Evolutionary conservation across 2,797 vertebrate species (phyloP).

Genomic region (Anniella stebbinsi): DNA sequence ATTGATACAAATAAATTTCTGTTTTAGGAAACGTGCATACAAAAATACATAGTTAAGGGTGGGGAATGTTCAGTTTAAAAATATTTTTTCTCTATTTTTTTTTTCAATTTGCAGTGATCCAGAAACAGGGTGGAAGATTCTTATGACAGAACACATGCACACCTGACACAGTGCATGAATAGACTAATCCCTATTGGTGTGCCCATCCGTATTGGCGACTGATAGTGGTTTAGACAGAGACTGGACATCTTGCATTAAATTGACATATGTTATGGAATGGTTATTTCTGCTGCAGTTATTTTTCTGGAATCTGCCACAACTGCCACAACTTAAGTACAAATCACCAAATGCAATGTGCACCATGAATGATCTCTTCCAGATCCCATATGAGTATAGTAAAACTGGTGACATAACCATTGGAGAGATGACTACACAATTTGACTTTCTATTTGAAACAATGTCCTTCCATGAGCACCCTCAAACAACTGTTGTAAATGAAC

Average conservation of each 20-base stretch:
- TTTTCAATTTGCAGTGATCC: neutral
- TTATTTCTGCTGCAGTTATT: neutral
- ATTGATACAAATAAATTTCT: too few relatives aligned
- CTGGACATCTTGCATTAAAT: too few relatives aligned
- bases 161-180: neutral
- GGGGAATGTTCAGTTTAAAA: neutral
- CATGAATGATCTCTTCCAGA: neutral
- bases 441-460: neutral
- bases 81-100: neutral
- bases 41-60: too few relatives aligned
- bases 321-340: too few relatives aligned
- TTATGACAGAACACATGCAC: neutral
- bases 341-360: neutral
- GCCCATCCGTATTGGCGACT: neutral
- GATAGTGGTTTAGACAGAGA: neutral
- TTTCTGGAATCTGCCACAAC: neutral
- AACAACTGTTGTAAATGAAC: neutral
- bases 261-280: neutral
- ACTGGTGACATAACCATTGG: neutral
- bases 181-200: neutral
- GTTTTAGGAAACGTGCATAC: too few relatives aligned
- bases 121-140: neutral
- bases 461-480: neutral
- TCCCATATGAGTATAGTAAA: neutral
- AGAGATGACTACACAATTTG: conserved; percentile 10